phyloP scores from a whole-genome alignment of 2,113 vertebrate species.

The Nesospiza acunhae region DNA sequence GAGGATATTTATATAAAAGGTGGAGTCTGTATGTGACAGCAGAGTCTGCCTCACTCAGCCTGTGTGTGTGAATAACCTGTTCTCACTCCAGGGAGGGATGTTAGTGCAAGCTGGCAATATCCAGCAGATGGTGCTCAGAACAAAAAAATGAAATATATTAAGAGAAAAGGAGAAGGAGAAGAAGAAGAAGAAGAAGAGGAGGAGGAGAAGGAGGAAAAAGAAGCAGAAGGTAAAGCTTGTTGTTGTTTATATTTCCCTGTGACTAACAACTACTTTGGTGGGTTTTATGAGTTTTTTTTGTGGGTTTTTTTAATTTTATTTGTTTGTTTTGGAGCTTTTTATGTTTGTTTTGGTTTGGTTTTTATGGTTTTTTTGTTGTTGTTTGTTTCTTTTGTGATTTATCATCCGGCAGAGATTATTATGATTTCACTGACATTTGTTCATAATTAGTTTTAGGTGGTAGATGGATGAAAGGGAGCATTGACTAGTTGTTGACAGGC shows the following conservation, averaged over 20 bases:
- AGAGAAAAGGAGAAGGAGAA: too few species aligned
- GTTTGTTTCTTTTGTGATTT: neutral
- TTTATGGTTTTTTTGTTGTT: neutral
- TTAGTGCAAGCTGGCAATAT: neutral
- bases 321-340: neutral
- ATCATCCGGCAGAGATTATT: neutral
- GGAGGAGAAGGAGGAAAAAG: too few species aligned
- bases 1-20: neutral
- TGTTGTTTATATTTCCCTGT: neutral
- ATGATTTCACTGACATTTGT: neutral
- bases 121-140: conserved; percentile 67
- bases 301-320: neutral
- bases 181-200: too few species aligned
- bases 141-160: neutral
- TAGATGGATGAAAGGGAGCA: neutral
- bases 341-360: neutral
- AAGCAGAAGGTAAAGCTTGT: neutral
- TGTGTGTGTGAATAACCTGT: neutral
- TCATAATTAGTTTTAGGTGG: neutral
- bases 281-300: neutral
- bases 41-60: neutral
- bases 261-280: neutral
- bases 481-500: neutral
- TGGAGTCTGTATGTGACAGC: neutral
- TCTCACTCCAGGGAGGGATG: neutral